phyloP scores from a whole-genome alignment of 2,113 vertebrate genomes.

The Pterophyllum scalare region DNA sequence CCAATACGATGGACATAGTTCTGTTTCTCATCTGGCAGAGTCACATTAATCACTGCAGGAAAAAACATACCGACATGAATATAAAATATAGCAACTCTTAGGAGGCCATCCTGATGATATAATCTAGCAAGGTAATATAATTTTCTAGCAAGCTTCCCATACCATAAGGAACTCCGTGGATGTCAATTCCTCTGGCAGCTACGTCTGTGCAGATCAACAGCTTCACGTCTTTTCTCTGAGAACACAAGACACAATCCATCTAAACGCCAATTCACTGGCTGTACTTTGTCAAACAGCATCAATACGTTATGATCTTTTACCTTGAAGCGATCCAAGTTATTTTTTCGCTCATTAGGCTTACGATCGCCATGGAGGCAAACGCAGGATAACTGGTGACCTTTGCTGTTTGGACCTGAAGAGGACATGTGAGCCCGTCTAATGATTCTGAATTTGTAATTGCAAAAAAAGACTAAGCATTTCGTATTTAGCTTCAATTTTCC shows the following conservation, averaged over 20 bases:
- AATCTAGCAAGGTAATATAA: neutral
- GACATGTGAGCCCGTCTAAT: neutral
- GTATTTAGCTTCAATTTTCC: neutral
- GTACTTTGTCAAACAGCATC: neutral
- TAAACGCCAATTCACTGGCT: neutral
- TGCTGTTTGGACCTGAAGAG: conserved; percentile 91
- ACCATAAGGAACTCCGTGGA: conserved; percentile 95
- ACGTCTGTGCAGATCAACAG: conserved; percentile 97
- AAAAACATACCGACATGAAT: neutral
- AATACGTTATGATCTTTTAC: conserved; percentile 65
- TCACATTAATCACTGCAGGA: conserved; percentile 94
- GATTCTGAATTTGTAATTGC: neutral
- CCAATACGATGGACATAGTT: conserved; percentile 99
- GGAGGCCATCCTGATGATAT: no score
- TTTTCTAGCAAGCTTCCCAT: neutral
- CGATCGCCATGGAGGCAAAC: conserved; percentile 98
- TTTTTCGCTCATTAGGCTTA: conserved; percentile 95
- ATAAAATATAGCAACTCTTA: neutral
- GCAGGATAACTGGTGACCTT: conserved; percentile 93
- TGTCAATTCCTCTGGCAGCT: conserved; percentile 96
- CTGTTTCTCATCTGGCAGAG: conserved; percentile 97
- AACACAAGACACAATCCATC: neutral
- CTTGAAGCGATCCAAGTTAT: conserved; percentile 97
- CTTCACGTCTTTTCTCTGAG: conserved; percentile 91
- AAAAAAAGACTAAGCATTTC: neutral